Conservation (phyloP, 2,888 invertebrate genomes). For the Erebia epiphron region DNA sequence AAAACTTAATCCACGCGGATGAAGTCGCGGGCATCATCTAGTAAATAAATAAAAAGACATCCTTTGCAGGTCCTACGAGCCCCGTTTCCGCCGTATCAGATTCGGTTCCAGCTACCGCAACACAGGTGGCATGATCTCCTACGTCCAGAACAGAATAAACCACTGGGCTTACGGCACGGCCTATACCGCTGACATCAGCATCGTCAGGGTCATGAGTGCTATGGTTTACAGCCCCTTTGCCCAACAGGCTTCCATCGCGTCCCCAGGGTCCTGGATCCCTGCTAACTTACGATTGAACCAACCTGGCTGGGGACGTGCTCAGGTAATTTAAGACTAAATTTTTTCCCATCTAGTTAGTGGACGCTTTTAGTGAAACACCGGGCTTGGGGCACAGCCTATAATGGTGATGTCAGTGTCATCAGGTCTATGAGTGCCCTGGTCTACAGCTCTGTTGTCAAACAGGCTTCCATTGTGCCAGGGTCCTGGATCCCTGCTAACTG, state of each 20-base stretch:
- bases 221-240: slow-evolving; percentile 19
- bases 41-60: not conserved
- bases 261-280: slow-evolving; percentile 25
- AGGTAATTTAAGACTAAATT: slow-evolving; percentile 15
- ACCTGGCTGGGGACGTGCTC: slow-evolving; percentile 34
- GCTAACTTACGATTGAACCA: slow-evolving; percentile 22
- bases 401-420: slow-evolving; percentile 54
- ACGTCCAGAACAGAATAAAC: slow-evolving; percentile 38
- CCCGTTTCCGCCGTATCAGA: slow-evolving; percentile 52
- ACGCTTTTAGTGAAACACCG: slow-evolving; percentile 38
- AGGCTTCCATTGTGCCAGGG: slow-evolving; percentile 24
- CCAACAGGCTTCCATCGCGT: slow-evolving; percentile 22
- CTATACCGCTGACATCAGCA: slow-evolving; percentile 50
- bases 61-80: slow-evolving; percentile 17
- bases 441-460: slow-evolving; percentile 21
- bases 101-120: slow-evolving; percentile 54
- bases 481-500: no score
- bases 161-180: slow-evolving; percentile 41
- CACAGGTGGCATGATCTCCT: slow-evolving; percentile 49
- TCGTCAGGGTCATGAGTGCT: slow-evolving; percentile 41
- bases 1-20: no score
- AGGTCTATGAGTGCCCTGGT: slow-evolving; percentile 6
- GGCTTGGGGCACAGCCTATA: slow-evolving; percentile 33
- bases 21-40: no score
- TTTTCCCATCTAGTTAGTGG: no score